A percentile compares a stretch with the other conserved stretches of the same genome.
Conservation (phyloP, 2,888 invertebrate genomes). For the Ochropacha duplaris region DNA sequence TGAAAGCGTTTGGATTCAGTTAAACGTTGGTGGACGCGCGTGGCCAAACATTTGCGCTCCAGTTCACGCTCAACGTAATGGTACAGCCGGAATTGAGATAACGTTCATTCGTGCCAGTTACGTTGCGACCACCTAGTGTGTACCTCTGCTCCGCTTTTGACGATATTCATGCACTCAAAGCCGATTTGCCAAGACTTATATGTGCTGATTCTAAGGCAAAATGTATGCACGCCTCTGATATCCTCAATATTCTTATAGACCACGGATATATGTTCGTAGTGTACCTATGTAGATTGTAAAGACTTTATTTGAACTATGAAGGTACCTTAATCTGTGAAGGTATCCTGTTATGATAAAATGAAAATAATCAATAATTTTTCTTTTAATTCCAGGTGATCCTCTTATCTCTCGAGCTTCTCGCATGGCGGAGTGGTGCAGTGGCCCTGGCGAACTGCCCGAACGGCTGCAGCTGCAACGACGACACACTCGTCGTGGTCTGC, state of each 20-base stretch:
- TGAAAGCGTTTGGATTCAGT: conserved; percentile 36
- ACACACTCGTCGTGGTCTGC: conserved; percentile 93
- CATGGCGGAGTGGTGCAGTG: conserved; percentile 71
- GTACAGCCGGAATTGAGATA: conserved; percentile 30
- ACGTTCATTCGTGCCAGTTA: conserved; percentile 24
- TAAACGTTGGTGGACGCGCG: conserved; percentile 24
- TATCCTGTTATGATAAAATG: too few relatives aligned
- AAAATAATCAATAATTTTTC: conserved; percentile 16
- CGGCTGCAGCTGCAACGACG: conserved; percentile 95
- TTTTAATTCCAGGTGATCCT: conserved; percentile 67
- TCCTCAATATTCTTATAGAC: background rate
- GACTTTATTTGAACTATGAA: too few relatives aligned
- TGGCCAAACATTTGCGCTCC: conserved; percentile 37
- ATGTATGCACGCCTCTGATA: background rate
- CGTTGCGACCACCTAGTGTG: background rate
- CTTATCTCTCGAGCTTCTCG: conserved; percentile 62
- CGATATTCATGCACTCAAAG: conserved; percentile 28
- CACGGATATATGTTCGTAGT: conserved; percentile 2
- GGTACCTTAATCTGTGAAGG: too few relatives aligned
- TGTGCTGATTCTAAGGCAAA: background rate
- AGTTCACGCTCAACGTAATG: conserved; percentile 33
- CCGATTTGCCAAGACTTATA: conserved; percentile 12
- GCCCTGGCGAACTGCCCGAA: conserved; percentile 91
- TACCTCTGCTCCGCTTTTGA: conserved; percentile 26
- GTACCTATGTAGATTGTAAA: background rate